phyloP scores from a whole-genome alignment of 2,113 vertebrate genomes.

The Oryzias javanicus region DNA sequence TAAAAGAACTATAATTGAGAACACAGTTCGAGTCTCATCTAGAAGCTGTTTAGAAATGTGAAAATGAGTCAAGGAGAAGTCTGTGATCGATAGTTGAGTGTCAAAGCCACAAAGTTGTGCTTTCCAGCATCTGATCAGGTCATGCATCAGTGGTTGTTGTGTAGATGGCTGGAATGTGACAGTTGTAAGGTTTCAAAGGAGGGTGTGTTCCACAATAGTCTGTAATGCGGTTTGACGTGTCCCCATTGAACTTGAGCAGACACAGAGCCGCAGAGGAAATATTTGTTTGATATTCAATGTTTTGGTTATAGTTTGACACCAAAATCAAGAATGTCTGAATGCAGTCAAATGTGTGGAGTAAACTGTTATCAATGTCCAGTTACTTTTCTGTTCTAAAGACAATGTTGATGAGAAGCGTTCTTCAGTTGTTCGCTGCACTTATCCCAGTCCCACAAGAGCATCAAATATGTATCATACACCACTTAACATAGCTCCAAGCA shows the following conservation, averaged over 20 bases:
- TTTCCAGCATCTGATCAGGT: conserved; percentile 2
- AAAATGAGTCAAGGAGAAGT: background rate
- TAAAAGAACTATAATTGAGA: background rate
- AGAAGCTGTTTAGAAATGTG: accelerated
- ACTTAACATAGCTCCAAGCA: background rate
- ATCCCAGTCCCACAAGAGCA: background rate
- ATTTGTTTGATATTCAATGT: too few species aligned
- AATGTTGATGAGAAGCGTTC: background rate
- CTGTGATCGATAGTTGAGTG: background rate
- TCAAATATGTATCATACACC: background rate
- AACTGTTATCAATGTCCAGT: too few species aligned
- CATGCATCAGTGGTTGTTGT: background rate
- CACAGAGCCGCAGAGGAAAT: too few species aligned
- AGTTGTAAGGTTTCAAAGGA: conserved; percentile 26
- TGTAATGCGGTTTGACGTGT: conserved; percentile 10
- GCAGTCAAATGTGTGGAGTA: too few species aligned
- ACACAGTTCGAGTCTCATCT: accelerated
- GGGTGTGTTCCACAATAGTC: conserved; percentile 16
- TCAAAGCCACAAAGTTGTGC: background rate
- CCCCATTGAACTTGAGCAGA: background rate
- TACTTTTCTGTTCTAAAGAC: background rate
- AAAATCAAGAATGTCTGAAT: too few species aligned
- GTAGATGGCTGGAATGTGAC: conserved; percentile 31
- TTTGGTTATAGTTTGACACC: too few species aligned
- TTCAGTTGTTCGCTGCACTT: background rate